phyloP scores from a whole-genome alignment of 1,140 invertebrate species.

The Atta cephalotes region DNA sequence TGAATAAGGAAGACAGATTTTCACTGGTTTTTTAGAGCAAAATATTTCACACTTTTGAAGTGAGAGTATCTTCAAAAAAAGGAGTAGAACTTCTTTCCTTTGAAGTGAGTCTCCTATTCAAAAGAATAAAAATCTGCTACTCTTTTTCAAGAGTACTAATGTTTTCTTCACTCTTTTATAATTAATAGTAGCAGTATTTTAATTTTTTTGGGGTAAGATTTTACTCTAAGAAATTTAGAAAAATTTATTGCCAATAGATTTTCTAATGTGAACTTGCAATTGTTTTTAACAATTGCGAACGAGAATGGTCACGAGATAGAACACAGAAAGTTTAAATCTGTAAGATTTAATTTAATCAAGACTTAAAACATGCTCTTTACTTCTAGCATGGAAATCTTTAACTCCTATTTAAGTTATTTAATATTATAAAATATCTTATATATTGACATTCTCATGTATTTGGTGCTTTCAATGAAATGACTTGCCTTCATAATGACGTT shows the following conservation, averaged over 20 bases:
- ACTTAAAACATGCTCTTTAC: neutral
- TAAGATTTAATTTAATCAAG: neutral
- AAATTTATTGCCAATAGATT: neutral
- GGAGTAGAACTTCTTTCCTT: no score
- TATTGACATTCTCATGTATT: slow-evolving; percentile 7
- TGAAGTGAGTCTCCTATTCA: no score
- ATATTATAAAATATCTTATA: neutral
- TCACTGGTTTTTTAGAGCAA: no score
- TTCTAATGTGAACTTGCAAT: neutral
- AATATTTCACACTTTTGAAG: no score
- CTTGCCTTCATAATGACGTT: neutral
- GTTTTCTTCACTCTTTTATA: no score
- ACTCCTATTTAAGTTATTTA: neutral
- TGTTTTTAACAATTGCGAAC: neutral
- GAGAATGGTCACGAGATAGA: neutral
- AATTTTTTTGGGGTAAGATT: no score
- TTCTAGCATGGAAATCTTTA: neutral
- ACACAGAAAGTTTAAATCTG: neutral
- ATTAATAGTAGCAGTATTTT: no score
- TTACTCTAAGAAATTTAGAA: no score
- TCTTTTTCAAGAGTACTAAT: no score
- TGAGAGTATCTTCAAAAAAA: no score
- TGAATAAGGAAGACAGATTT: no score
- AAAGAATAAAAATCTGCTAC: no score
- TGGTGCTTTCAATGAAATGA: neutral